A percentile compares a stretch with the other conserved stretches of the same genome.
Evolutionary conservation across 1,140 invertebrate genomes (phyloP).

Genomic region (Adoxophyes honmai): DNA sequence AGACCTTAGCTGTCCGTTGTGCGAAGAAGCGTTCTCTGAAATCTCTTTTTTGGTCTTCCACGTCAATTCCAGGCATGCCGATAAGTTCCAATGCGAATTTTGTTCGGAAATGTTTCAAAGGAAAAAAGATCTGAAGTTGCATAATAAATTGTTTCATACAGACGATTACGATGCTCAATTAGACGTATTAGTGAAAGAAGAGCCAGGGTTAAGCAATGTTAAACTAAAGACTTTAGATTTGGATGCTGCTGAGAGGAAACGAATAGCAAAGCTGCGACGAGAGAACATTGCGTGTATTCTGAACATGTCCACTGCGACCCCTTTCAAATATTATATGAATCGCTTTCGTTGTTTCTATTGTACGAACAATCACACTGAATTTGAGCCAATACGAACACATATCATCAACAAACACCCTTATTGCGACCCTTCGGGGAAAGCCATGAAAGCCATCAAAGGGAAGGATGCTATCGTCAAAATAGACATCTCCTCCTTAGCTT

Average conservation of each 20-base stretch:
- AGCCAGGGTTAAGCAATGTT: neutral
- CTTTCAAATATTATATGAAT: slow-evolving; percentile 16
- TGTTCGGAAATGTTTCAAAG: neutral
- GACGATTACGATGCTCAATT: neutral
- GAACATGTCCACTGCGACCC: slow-evolving; percentile 7
- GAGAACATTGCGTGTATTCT: slow-evolving; percentile 2
- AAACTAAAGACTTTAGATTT: neutral
- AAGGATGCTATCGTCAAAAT: slow-evolving; percentile 13
- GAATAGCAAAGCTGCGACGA: slow-evolving; percentile 1
- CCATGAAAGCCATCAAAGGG: neutral
- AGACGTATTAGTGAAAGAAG: neutral
- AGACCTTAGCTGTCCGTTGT: slow-evolving; percentile 1
- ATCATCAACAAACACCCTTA: neutral
- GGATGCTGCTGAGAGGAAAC: neutral
- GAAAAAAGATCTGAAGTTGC: neutral
- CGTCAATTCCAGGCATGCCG: neutral
- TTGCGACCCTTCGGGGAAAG: neutral
- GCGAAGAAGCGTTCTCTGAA: neutral
- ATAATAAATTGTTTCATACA: neutral
- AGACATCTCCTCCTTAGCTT: slow-evolving; percentile 4
- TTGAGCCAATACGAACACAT: neutral
- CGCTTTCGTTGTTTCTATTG: slow-evolving; percentile 13
- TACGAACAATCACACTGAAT: neutral
- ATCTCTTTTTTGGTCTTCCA: neutral
- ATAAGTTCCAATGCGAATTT: neutral